Conservation (phyloP, 2,888 invertebrate genomes). For the Phortica magna region DNA sequence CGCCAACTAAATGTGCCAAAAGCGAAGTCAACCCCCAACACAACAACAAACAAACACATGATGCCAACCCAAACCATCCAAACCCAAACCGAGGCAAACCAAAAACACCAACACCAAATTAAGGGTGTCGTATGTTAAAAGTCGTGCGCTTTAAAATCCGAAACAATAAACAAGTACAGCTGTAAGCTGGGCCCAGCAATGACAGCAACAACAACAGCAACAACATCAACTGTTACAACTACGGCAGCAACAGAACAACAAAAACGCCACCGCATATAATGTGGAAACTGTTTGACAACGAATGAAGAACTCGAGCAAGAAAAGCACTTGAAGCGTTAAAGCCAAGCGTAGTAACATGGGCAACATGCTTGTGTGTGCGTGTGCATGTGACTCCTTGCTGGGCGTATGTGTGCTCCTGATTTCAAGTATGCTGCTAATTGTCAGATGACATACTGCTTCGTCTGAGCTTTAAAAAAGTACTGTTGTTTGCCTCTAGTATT, state of each 20-base stretch:
- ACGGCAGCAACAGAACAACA: constrained; percentile 6
- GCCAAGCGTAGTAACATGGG: not conserved
- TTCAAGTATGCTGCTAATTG: not conserved
- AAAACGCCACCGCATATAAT: constrained; percentile 8
- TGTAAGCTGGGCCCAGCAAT: constrained; percentile 24
- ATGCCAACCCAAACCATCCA: not conserved
- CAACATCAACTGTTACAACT: constrained; percentile 12
- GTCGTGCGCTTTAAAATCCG: constrained; percentile 39
- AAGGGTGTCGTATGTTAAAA: constrained; percentile 33
- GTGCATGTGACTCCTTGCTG: not conserved
- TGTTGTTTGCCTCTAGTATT: not conserved
- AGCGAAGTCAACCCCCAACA: constrained; percentile 3
- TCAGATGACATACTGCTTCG: not conserved
- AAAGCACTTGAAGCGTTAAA: constrained; percentile 24
- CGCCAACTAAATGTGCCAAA: not conserved
- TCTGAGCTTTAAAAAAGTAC: not conserved
- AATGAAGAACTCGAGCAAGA: not conserved
- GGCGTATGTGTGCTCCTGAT: not conserved
- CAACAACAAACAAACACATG: not conserved
- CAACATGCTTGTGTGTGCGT: not conserved
- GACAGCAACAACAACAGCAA: constrained; percentile 17
- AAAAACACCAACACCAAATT: not conserved
- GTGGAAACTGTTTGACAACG: not conserved
- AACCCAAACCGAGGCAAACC: not conserved
- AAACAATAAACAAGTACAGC: constrained; percentile 35